Evolutionary conservation across 2,797 vertebrate genomes (phyloP), one percentile per base, ranked within the genome.

Genomic region (Threskiornis aethiopicus): DNA sequence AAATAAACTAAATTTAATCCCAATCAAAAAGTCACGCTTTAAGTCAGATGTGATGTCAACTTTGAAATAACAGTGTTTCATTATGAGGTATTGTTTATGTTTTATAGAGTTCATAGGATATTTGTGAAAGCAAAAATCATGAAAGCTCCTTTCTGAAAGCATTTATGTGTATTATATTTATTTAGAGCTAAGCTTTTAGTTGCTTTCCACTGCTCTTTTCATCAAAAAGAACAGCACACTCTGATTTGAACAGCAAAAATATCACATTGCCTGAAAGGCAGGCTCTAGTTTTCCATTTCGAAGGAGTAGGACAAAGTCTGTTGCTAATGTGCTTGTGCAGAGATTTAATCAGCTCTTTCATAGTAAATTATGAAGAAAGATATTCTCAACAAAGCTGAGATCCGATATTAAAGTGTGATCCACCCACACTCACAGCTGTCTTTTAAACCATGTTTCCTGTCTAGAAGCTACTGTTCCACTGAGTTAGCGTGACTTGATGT

Each of bases 1-100:
- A 94, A 95, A 96, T 96, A 96, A 96, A 93, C 94, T 69, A 35
- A 90, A 88, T 91, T 92, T 84, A 91, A 95, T 95, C 75, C 82
- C 5, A 84, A 95, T 87, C 51, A 87, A 87, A 84, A 94, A 96
- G 70, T 81, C 82, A 78, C 3, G 3, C 65, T 92, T 92, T 81
- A 72, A 95, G 87, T 96, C 87, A 97, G 87, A 92, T 85, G 71
- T 39, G 52, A 87, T 95, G 89, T 92, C 93, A 93, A 65, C 69
- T 93, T 95, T 84, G 94, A 84, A 96, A 96, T 91, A 96, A 81
- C 72, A 95, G 62, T 67, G 33, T 87, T 95, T 89, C 87, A 87
- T 91, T 84, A 76, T 78, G 90, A 95, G 73, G 46, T 76, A 93
- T 72, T 95, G 87, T 95, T 95, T 96, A 91, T 41, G 24, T 79